Conservation (phyloP, 2,888 invertebrate genomes). For the Drosophila fulvimacula region DNA sequence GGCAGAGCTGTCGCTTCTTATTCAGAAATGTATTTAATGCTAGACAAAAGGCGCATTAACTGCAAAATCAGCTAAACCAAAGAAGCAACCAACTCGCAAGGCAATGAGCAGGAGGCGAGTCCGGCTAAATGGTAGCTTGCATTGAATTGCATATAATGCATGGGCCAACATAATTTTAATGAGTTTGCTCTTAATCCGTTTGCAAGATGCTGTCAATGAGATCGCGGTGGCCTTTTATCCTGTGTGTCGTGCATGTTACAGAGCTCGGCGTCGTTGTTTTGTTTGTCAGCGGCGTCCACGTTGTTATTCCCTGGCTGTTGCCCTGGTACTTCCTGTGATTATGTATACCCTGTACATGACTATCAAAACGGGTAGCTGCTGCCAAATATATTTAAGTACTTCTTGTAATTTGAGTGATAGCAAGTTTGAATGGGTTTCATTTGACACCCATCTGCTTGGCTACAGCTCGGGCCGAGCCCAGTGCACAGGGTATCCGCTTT, state of each 20-base stretch:
- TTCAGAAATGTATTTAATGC: conserved; percentile 43
- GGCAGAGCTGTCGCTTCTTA: not conserved
- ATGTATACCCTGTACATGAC: conserved; percentile 22
- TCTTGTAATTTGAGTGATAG: too few species aligned
- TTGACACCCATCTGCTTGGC: not conserved
- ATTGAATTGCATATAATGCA: conserved; percentile 79
- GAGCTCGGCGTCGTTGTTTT: conserved; percentile 22
- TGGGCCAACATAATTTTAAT: conserved; percentile 81
- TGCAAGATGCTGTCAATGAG: conserved; percentile 78
- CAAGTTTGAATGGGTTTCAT: too few species aligned
- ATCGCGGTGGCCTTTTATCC: conserved; percentile 45
- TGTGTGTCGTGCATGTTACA: conserved; percentile 36
- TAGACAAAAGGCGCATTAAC: conserved; percentile 64
- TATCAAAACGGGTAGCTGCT: not conserved
- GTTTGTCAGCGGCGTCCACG: conserved; percentile 9
- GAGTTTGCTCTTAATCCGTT: conserved; percentile 80
- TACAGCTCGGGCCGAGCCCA: not conserved
- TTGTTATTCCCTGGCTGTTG: conserved; percentile 26
- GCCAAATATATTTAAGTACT: not conserved
- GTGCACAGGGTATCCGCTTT: conserved; percentile 13
- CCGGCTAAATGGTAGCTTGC: conserved; percentile 44
- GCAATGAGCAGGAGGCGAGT: not conserved
- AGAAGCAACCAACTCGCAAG: conserved; percentile 3
- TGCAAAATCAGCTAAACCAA: conserved; percentile 23
- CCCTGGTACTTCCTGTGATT: conserved; percentile 28